Base-by-base conservation (phyloP, 1,140 invertebrate species). In the Aphis gossypii region DNA sequence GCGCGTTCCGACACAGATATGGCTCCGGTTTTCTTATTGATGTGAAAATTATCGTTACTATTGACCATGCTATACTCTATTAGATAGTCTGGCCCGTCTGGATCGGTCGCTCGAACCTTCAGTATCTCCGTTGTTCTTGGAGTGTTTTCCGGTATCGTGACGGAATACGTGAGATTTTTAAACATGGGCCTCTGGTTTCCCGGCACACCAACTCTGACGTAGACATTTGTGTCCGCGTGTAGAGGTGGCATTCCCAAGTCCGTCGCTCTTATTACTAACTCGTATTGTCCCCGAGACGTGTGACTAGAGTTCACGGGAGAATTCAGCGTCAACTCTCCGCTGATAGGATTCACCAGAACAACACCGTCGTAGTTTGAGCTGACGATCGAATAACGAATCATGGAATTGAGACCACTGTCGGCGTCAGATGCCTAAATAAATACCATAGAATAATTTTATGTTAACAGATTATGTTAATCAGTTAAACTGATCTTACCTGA, bases 41-140 rank as follows among this genome's bases (percentile, higher is more conserved):
- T 97, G 23, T 97, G 96, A 95, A 98, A 98, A 94, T 98, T 98
- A 94, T 98, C 98, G 21, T 97, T 96, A 18, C 97, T 98, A 83
- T 96, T 96, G 14, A 96, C 96, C 48, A 84, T n/a, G 94, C 96
- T 96, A 95, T 98, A 98, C 1, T 96, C 96, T 0, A 98, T 94
- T 41, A 97, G 95, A 94, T 96, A 96, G 94, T 98, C 97, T 14
- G 97, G 95, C 0, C 97, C 97, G 95, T 98, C 97, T 0, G 97
- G 97, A 95, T 98, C 97, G 94, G 97, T 97, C 0, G 97, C 97
- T 46, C 96, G 94, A 0, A 98, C 97, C 51, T 95, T 96, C 2
- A 97, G 96, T 0, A 98, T 97, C 95, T 96, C 96, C 21, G 96
- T 96, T n/a, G 97, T 97, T 8, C 96, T 95, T 1, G 95, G 95